Conservation (phyloP, 2,888 invertebrate genomes). For the Cryptophagus acutangulus region DNA sequence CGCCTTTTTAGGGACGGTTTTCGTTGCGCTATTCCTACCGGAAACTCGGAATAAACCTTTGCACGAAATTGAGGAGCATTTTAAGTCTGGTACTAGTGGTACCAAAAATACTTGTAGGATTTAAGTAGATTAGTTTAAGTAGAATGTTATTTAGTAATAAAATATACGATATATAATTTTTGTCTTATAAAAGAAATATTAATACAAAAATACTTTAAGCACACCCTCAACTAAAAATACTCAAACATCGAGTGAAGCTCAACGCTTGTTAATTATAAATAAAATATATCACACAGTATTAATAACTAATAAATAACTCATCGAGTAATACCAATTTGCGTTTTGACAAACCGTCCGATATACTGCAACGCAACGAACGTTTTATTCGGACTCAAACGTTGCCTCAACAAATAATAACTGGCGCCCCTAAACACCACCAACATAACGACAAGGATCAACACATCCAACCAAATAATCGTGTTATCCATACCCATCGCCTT, state of each 20-base stretch:
- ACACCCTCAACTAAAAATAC: no score
- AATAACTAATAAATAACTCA: no score
- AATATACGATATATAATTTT: no score
- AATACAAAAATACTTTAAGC: no score
- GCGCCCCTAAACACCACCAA: conserved; percentile 60
- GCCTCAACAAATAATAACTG: conserved; percentile 68
- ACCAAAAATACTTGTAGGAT: no score
- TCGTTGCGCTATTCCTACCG: conserved; percentile 59
- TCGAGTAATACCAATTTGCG: conserved; percentile 45
- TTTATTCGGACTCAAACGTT: conserved; percentile 65
- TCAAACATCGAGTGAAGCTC: no score
- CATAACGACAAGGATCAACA: conserved; percentile 58
- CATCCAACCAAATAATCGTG: conserved; percentile 62
- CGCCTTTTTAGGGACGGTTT: conserved; percentile 54
- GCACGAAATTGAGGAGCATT: conserved; percentile 62
- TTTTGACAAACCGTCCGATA: conserved; percentile 65
- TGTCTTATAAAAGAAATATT: no score
- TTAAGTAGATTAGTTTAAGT: no score
- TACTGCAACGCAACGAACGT: conserved; percentile 67
- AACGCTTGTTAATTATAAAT: no score
- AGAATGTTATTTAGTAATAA: no score
- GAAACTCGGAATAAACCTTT: conserved; percentile 67
- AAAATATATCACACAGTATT: no score
- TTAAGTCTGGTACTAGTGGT: no score
- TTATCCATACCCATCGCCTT: conserved; percentile 70